These are phyloP conservation scores for Didymodactylos carnosus DNA, from an alignment of 2,888 invertebrate genomes.

Conservation along the genomic window DNA sequence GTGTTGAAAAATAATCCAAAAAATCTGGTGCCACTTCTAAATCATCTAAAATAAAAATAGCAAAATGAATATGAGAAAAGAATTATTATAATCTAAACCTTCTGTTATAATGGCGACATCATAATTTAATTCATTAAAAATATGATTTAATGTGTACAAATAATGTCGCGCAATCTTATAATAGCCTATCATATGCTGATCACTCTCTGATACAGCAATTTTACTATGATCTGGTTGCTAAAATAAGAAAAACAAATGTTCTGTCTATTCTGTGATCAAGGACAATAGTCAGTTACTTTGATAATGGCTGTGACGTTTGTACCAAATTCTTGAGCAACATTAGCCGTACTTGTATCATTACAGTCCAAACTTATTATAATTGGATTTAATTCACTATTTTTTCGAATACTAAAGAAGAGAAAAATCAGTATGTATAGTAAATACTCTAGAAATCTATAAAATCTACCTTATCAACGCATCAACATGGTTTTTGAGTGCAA, in stretches of 20 bases:
- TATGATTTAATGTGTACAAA: constrained; percentile 78
- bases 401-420: constrained; percentile 30
- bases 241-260: constrained; percentile 46
- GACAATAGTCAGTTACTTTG: background rate
- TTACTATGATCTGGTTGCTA: constrained; percentile 57
- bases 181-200: constrained; percentile 64
- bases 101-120: constrained; percentile 81
- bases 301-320: constrained; percentile 37
- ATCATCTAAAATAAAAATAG: constrained; percentile 49
- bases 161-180: constrained; percentile 92
- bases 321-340: constrained; percentile 58
- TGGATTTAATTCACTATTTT: constrained; percentile 65
- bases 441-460: background rate
- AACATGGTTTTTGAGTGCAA: constrained; percentile 9
- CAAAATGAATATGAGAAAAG: background rate
- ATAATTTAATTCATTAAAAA: constrained; percentile 59
- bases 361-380: constrained; percentile 92
- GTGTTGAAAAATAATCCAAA: constrained; percentile 88
- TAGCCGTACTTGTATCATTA: constrained; percentile 62
- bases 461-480: background rate
- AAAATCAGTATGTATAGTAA: background rate
- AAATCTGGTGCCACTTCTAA: constrained; percentile 87
- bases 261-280: background rate
- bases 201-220: constrained; percentile 47
- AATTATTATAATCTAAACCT: constrained; percentile 21